phyloP scores from a whole-genome alignment of 2,888 invertebrate species.

The Drosophila infuscata region DNA sequence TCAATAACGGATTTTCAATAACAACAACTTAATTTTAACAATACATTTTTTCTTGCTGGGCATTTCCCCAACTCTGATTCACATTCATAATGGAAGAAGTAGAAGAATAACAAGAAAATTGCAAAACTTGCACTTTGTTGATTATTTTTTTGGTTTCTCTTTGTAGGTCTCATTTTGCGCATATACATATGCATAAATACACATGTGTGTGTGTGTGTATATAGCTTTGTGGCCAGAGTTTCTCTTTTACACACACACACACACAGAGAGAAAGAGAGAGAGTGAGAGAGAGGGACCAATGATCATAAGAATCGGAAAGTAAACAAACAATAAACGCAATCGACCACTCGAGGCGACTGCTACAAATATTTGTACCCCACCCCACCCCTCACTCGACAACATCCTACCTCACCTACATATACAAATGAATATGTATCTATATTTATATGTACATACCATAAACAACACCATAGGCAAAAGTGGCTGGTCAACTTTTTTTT shows the following conservation, averaged over 20 bases:
- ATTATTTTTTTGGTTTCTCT: neutral
- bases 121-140: slow-evolving; percentile 19
- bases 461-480: neutral
- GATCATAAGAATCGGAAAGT: slow-evolving; percentile 12
- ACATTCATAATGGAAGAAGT: neutral
- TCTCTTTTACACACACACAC: slow-evolving; percentile 19
- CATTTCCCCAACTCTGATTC: slow-evolving; percentile 51
- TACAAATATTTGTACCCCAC: neutral
- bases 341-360: neutral
- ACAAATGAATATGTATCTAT: neutral
- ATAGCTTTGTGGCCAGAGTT: slow-evolving; percentile 6
- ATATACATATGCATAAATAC: neutral
- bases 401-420: neutral
- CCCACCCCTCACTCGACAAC: neutral
- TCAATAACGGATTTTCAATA: slow-evolving; percentile 3
- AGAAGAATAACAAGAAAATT: neutral
- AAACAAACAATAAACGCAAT: slow-evolving; percentile 4
- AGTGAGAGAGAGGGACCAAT: slow-evolving; percentile 1
- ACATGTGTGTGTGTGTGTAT: neutral
- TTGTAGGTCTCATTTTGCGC: neutral
- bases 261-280: neutral
- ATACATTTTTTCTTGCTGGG: slow-evolving; percentile 15
- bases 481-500: slow-evolving; percentile 1
- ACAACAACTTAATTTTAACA: neutral
- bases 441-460: neutral